Conservation (phyloP, 1,140 invertebrate species). For the Papilio helenus region DNA sequence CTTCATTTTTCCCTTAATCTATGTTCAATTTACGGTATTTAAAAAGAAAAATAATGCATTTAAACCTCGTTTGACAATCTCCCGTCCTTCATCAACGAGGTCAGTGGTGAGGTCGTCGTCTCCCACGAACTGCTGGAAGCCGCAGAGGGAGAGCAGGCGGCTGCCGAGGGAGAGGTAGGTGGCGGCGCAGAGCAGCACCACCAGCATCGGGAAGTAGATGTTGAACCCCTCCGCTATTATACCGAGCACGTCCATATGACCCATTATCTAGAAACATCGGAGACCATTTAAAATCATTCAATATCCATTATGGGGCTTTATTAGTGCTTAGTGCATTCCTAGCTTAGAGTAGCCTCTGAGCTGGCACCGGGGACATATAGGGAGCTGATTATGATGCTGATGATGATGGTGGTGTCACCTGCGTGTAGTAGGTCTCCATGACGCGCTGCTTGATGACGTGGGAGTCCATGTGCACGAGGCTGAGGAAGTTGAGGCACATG, state of each 20-base stretch:
- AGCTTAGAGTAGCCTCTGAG: too few species aligned
- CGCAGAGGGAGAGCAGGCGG: conserved; percentile 92
- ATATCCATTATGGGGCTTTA: too few species aligned
- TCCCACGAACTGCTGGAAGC: conserved; percentile 97
- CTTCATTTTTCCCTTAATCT: too few species aligned
- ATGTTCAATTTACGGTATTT: too few species aligned
- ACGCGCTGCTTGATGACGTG: conserved; percentile 94
- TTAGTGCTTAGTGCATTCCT: too few species aligned
- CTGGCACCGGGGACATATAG: too few species aligned
- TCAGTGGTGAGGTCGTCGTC: conserved; percentile 97
- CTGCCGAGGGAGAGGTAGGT: conserved; percentile 98
- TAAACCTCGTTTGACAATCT: conserved; percentile 94
- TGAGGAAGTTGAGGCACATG: conserved; percentile 98
- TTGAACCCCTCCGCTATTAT: conserved; percentile 99
- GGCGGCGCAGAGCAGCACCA: conserved; percentile 95
- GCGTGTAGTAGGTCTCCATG: conserved; percentile 94
- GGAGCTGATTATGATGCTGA: too few species aligned
- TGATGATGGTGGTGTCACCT: conserved; percentile 81
- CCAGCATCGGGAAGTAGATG: conserved; percentile 99
- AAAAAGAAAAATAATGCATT: too few species aligned
- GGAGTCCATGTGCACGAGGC: conserved; percentile 98
- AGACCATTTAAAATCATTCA: conserved; percentile 35
- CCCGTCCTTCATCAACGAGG: conserved; percentile 95
- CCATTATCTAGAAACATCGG: conserved; percentile 93
- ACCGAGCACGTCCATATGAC: conserved; percentile 99